Evolutionary conservation across 2,113 vertebrate genomes (phyloP).

Genomic region (Gymnocephalus cernua): DNA sequence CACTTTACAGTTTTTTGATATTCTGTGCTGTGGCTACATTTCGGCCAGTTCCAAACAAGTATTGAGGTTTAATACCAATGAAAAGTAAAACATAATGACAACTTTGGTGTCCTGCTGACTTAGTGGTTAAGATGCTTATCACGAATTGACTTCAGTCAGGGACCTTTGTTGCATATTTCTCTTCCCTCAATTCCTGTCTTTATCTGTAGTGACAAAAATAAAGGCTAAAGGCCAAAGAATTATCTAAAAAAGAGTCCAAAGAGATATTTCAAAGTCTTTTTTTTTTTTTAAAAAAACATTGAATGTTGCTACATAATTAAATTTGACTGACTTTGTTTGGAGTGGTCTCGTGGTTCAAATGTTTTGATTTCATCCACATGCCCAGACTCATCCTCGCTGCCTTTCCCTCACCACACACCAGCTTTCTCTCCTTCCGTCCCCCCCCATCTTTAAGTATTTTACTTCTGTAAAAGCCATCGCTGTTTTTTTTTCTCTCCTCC

Average conservation of each 20-base stretch:
- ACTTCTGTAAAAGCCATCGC: slow-evolving; percentile 40
- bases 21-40: background rate
- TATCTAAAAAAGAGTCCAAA: background rate
- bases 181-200: slow-evolving; percentile 11
- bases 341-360: slow-evolving; percentile 17
- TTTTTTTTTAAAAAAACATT: background rate
- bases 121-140: background rate
- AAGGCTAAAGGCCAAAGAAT: background rate
- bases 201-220: background rate
- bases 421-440: background rate
- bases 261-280: background rate
- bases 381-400: slow-evolving; percentile 38
- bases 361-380: slow-evolving; percentile 47
- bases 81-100: background rate
- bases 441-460: slow-evolving; percentile 12
- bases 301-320: slow-evolving; percentile 1
- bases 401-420: slow-evolving; percentile 3
- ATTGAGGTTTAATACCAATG: background rate
- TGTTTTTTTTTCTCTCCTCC: slow-evolving; percentile 12
- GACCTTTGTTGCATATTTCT: background rate
- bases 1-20: background rate
- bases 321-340: slow-evolving; percentile 1
- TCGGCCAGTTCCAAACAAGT: no score
- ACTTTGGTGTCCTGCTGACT: no score
- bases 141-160: background rate